A percentile compares a stretch with the other conserved stretches of the same genome.
Evolutionary conservation across 1,140 invertebrate genomes (phyloP).

Genomic region (Muscidifurax raptorellus): DNA sequence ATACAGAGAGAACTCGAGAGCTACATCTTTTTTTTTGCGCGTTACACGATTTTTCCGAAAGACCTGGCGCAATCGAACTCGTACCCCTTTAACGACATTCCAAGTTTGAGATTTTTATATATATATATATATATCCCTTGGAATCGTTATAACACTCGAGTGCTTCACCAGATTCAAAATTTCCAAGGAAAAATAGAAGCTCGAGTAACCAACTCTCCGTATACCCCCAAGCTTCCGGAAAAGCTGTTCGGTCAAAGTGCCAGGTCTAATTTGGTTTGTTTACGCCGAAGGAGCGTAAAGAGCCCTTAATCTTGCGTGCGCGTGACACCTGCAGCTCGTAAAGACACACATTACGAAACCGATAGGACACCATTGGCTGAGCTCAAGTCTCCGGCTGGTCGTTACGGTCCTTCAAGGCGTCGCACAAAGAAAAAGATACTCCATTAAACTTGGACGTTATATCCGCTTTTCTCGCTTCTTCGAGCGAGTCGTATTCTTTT

Average conservation of each 20-base stretch:
- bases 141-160: too few species aligned
- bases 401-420: slow-evolving; percentile 1
- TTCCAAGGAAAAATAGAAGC: too few species aligned
- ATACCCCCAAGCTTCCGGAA: not conserved
- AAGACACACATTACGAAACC: slow-evolving; percentile 32
- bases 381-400: not conserved
- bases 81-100: too few species aligned
- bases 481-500: not conserved
- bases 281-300: not conserved
- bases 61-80: too few species aligned
- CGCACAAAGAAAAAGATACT: slow-evolving; percentile 24
- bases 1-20: too few species aligned
- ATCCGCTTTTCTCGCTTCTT: slow-evolving; percentile 13
- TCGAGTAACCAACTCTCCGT: too few species aligned
- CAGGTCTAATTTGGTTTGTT: slow-evolving; percentile 6
- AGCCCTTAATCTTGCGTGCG: not conserved
- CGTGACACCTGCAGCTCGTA: slow-evolving; percentile 14
- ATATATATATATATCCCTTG: too few species aligned
- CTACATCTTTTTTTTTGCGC: too few species aligned
- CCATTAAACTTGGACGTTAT: slow-evolving; percentile 30
- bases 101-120: too few species aligned
- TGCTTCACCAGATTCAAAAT: too few species aligned
- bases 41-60: too few species aligned
- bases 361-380: not conserved
- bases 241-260: not conserved